Base-by-base conservation (phyloP, 2,113 vertebrate genomes). In the Peromyscus leucopus region DNA sequence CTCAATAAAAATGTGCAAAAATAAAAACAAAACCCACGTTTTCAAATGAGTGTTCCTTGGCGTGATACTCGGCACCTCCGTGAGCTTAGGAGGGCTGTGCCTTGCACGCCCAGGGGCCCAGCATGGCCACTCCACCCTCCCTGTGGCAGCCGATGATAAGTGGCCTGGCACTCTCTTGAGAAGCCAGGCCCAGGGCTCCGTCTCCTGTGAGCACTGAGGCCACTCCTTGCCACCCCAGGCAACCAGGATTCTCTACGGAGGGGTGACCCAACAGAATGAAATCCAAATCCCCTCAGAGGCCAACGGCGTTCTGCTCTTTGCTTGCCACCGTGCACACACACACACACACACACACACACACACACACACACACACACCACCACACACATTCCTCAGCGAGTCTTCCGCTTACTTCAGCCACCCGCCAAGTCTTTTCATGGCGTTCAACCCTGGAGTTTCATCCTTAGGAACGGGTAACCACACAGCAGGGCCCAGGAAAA, bases 381-480 rank as follows among this genome's bases (percentile, higher is more conserved):
- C 57, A 59, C 19, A 3, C 75, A 12, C 26, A 28, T 1, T 2
- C 31, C 67, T 63, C 6, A 7, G 21, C 48, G 10, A 11, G 74
- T 59, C n/a, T 31, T 71, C 67, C 11, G 7, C 9, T 11, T 24
- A 67, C 26, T 33, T 51, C 22, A 39, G 67, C 67, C 28, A 26
- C 74, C 36, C 4, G 69, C 75, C 24, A 2, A 15, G 39, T 90
- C 24, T 33, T 11, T 63, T 28, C 79, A 7, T 33, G 39, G 69
- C 10, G 31, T 0, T 75, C 46, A 21, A 36, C 22, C 42, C 42
- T 9, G 31, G 63, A 33, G 12, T 1, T 7, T 69, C 28, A 0
- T 8, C 63, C 42, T 83, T 46, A 48, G 9, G 74, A 42, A 46
- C 12, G 46, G 42, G 42, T 48, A 26, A 78, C 42, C 71, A 15